Conservation (phyloP, 2,888 invertebrate species). For the Camptogramma bilineatum region DNA sequence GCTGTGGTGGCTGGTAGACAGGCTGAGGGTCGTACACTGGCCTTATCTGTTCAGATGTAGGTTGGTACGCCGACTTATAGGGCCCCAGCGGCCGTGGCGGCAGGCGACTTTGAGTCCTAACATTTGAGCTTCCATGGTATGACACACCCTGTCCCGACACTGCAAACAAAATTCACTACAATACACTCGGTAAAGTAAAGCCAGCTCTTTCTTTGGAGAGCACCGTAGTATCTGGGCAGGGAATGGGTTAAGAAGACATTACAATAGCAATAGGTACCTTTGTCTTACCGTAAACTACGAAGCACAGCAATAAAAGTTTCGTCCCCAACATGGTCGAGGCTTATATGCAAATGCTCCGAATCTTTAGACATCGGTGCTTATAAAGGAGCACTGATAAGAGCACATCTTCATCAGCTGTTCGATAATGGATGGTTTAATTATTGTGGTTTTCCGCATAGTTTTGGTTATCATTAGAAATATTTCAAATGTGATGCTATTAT, state of each 20-base stretch:
- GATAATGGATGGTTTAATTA: conserved; percentile 4
- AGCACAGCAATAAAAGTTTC: conserved; percentile 49
- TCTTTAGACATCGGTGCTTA: conserved; percentile 2
- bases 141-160: conserved; percentile 35
- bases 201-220: too few species aligned
- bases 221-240: too few species aligned
- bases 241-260: too few species aligned
- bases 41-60: conserved; percentile 1
- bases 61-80: conserved; percentile 9
- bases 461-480: not conserved
- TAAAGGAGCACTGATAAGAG: conserved; percentile 21
- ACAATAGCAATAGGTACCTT: too few species aligned
- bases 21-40: conserved; percentile 23
- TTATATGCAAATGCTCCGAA: conserved; percentile 16
- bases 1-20: conserved; percentile 1
- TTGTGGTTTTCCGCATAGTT: conserved; percentile 18
- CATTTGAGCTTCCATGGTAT: conserved; percentile 48
- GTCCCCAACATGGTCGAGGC: conserved; percentile 39
- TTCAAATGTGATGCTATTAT: conserved; percentile 3
- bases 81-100: conserved; percentile 20
- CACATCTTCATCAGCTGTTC: conserved; percentile 5
- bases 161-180: conserved; percentile 19
- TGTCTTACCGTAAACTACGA: conserved; percentile 58
- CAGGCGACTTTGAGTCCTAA: conserved; percentile 42
- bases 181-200: too few species aligned